Evolutionary conservation across 2,888 invertebrate genomes (phyloP).

Genomic region (Colostygia pectinataria): DNA sequence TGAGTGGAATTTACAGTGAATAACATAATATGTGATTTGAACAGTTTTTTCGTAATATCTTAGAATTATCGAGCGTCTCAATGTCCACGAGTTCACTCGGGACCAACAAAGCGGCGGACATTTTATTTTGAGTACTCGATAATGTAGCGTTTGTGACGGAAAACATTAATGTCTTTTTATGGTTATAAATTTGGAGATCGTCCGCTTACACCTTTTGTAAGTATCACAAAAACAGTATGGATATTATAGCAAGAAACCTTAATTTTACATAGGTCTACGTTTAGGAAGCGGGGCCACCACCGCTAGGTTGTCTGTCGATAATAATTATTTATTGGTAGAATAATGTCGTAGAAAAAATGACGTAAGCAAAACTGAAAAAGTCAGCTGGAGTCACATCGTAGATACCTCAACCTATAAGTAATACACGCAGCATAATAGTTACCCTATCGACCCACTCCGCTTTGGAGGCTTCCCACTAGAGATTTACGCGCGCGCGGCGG

Average conservation of each 20-base stretch:
- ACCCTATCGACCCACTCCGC: conserved; percentile 74
- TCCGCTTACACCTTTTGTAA: conserved; percentile 82
- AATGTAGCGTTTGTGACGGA: conserved; percentile 82
- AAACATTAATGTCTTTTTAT: conserved; percentile 82
- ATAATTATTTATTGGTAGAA: conserved; percentile 68
- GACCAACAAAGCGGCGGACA: conserved; percentile 84
- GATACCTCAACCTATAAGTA: conserved; percentile 49
- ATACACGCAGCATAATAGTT: conserved; percentile 53
- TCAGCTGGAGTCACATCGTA: conserved; percentile 56
- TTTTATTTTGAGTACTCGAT: conserved; percentile 84
- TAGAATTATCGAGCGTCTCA: conserved; percentile 77
- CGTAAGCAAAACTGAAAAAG: conserved; percentile 71
- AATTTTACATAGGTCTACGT: conserved; percentile 45
- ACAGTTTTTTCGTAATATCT: conserved; percentile 63
- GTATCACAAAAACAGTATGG: conserved; percentile 56
- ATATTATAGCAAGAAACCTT: conserved; percentile 53
- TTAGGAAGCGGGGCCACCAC: conserved; percentile 61
- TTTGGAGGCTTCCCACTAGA: conserved; percentile 71
- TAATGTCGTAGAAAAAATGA: conserved; percentile 72
- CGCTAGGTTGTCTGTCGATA: conserved; percentile 70
- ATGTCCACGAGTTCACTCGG: conserved; percentile 83
- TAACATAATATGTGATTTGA: conserved; percentile 68
- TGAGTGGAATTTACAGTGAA: conserved; percentile 69
- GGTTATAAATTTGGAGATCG: conserved; percentile 77
- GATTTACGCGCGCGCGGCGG: conserved; percentile 80